Base-by-base conservation (phyloP, 2,113 vertebrate genomes). In the Rostratula benghalensis region DNA sequence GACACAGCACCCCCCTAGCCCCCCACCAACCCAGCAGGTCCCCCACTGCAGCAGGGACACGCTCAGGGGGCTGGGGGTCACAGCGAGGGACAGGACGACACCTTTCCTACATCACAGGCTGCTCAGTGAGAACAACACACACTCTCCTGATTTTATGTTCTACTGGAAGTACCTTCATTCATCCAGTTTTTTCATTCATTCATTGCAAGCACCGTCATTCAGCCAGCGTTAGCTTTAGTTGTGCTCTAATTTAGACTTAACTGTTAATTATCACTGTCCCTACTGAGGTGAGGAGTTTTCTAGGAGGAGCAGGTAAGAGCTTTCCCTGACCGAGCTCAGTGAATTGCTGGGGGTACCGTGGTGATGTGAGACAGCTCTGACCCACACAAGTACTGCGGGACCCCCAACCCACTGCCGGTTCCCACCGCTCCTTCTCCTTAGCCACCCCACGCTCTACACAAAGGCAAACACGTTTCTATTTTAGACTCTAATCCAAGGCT, bases 401-500 rank as follows among this genome's bases (percentile, higher is more conserved):
- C 91, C 35, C 15, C 6, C 39, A 17, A 7, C 7, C 69, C 80
- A 11, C 33, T 1, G 35, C 73, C 4, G 1, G 85, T 50, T 61
- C 43, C 73, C 53, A 1, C 6, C 6, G 88, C 73, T n/a, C 11
- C 21, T 76, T 37, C 91, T 91, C 75, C 84, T n/a, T 10, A 37
- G 87, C 83, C 4, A 54, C 25, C 50, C 71, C 60, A 16, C 1
- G 79, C 70, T 25, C 54, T 9, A 84, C 87, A 76, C 95, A 73
- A 53, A 74, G 73, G 75, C 93, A 37, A 83, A 83, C 73, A 21
- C 5, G 43, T 6, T 96, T 65, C 96, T 96, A 86, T 96, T 93
- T 96, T 93, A 81, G 65, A 90, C 87, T 5, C 85, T 14, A 80
- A 88, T 86, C 94, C 94, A 19, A 90, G 95, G 91, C 94, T 93